A percentile compares a stretch with the other conserved stretches of the same genome.
These are phyloP conservation scores for Trididemnum clinides DNA, from an alignment of 23 tunicate genomes.

Conservation along the genomic window DNA sequence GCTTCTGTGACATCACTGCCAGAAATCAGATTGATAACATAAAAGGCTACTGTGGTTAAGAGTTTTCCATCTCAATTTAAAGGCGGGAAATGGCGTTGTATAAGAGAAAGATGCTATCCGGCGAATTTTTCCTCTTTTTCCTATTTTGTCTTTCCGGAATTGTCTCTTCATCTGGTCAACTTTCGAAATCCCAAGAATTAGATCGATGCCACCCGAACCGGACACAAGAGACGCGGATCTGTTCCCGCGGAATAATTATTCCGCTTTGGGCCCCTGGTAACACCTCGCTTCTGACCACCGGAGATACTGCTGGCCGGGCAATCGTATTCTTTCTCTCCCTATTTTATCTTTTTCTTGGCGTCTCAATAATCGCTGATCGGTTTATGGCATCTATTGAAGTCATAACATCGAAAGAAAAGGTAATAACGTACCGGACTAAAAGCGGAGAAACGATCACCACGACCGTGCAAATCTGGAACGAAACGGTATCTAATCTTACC, in stretches of 20 bases:
- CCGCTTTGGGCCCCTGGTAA: constrained; percentile 82
- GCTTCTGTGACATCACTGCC: too few species aligned
- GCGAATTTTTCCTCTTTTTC: neutral
- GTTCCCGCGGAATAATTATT: constrained; percentile 59
- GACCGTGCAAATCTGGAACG: constrained; percentile 97
- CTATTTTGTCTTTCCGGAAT: too few species aligned
- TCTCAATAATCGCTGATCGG: constrained; percentile 94
- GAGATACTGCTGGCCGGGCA: constrained; percentile 81
- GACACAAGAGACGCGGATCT: constrained; percentile 30
- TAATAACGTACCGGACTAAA: constrained; percentile 61
- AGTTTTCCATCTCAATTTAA: too few species aligned
- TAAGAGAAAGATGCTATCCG: too few species aligned
- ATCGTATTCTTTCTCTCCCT: constrained; percentile 73
- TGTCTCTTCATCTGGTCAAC: neutral
- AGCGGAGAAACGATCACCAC: constrained; percentile 73
- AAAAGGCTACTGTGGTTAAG: too few species aligned
- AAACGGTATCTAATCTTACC: constrained; percentile 96
- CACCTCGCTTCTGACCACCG: constrained; percentile 40
- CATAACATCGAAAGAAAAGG: constrained; percentile 97
- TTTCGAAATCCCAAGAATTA: neutral
- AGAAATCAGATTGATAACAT: too few species aligned
- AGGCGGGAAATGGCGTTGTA: too few species aligned
- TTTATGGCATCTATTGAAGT: constrained; percentile 99
- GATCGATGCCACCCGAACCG: constrained; percentile 25
- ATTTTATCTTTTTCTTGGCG: constrained; percentile 96